Base-by-base conservation (phyloP, 2,888 invertebrate species). In the Dorcus hopei region DNA sequence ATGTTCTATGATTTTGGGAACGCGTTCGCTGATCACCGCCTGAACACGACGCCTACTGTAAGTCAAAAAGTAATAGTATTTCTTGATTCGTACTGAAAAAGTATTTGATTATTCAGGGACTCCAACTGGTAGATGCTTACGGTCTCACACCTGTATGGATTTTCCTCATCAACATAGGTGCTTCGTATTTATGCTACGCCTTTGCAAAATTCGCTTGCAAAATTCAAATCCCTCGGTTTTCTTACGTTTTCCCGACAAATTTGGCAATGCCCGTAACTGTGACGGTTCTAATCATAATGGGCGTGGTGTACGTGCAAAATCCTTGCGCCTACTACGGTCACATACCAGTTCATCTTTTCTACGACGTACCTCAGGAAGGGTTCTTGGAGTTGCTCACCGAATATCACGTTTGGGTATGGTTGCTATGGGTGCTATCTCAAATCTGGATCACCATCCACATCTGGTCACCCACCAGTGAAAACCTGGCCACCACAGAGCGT, bases 291-390 rank as follows among this genome's bases (percentile, higher is more conserved):
- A 85, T 91, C 40, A 77, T 84, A 0, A 77, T 89, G 53, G 87
- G 87, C 65, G 87, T 88, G 45, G 69, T 86, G 41, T 87, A 87
- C 66, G 84, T 84, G 53, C 78, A 80, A 7, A 79, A 91, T 70
- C 81, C 85, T 1, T 95, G 94, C 73, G 74, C 87, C 76, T 90
- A 91, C 80, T 87, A 88, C 54, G 87, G 86, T 40, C 83, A 86
- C 0, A 85, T 95, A 60, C 95, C 95, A 0, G 87, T 88, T 71
- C 95, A 96, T 76, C 79, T 97, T 33, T 97, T 93, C 81, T 97
- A 93, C 81, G 89, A 91, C 66, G 90, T 65, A 1, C 77, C 77
- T 1, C 59, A 77, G 70, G 78, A 84, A 23, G 80, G 81, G 59
- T 80, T 80, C 60, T 72, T 87, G 49, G 74, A 75, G 38, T 80